Percentiles rank a stretch among this genome's conserved stretches.
Conservation (phyloP, 2,113 vertebrate genomes). For the Chaenogobius annularis region DNA sequence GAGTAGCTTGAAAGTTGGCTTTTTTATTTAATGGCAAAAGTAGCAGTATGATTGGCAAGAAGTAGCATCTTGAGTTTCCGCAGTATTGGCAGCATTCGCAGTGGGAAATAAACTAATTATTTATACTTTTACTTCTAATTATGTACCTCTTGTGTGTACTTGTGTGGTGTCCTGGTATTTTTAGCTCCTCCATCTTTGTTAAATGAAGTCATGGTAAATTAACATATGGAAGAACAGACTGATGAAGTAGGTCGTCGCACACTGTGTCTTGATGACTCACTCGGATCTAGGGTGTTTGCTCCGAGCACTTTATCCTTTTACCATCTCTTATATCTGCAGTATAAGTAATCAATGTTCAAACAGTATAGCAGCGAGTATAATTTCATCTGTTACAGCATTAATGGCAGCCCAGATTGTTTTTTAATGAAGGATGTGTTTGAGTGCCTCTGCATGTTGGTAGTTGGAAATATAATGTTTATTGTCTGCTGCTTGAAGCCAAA, state of each 20-base stretch:
- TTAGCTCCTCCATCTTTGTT: not conserved
- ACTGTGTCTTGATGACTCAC: conserved; percentile 43
- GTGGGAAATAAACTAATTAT: too few relatives aligned
- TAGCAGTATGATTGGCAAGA: too few relatives aligned
- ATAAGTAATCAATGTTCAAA: not conserved
- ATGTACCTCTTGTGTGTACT: not conserved
- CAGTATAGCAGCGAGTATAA: not conserved
- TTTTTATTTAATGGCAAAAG: too few relatives aligned
- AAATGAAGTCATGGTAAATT: conserved; percentile 25
- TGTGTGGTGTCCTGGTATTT: not conserved
- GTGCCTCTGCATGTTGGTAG: not conserved
- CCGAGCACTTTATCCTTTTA: conserved; percentile 16
- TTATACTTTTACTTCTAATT: not conserved
- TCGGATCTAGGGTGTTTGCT: conserved; percentile 18
- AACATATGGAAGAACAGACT: conserved; percentile 33
- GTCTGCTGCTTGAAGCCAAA: not conserved
- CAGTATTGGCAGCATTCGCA: too few relatives aligned
- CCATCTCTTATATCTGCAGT: conserved; percentile 14
- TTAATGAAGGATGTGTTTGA: not conserved
- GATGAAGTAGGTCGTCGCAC: conserved; percentile 58
- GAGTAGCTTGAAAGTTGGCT: too few relatives aligned
- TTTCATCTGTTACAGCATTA: not conserved
- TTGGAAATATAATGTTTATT: not conserved
- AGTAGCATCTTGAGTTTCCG: too few relatives aligned
- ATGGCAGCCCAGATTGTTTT: not conserved